Evolutionary conservation across 2,888 invertebrate species (phyloP), one percentile per base, ranked within the genome.

Genomic region (Rosalia funebris): DNA sequence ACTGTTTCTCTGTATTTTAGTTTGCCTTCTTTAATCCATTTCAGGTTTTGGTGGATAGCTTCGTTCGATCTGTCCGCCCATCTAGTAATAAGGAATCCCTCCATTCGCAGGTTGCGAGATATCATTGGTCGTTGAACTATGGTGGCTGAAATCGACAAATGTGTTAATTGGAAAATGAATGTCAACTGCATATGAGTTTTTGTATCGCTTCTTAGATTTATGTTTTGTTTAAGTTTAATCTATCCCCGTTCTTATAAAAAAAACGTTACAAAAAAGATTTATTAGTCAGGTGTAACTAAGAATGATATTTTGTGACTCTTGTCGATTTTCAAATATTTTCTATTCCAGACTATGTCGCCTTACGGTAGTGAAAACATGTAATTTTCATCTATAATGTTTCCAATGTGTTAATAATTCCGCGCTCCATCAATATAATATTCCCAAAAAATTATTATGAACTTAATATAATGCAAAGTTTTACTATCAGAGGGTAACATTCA

Each of bases 1-100:
- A 88, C 74, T 46, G 89, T 89, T 78, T 92, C 91, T 63, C 83
- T 82, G 73, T 88, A 88, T 72, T 87, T 86, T n/a, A 92, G 71
- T 79, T 90, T 90, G 19, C 90, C 91, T 81, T 88, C 86, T 42
- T 80, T 79, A 58, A 90, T 79, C 88, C 87, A 89, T 59, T 83
- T 77, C 7, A 85, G 71, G 78, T 91, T 89, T 66, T 87, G 85
- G 25, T 83, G 73, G 17, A 89, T 83, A 1, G 88, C 90, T 77
- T 89, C 89, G 14, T 81, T 74, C 86, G 85, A 89, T 45, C 86
- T 82, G 62, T 85, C 78, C 1, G 57, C 55, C 64, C 65, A 71
- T 52, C 69, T 53, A 0, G 7, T 15, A 0, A 66, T 62, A 7
- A 57, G 34, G 37, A 70, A 71, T 11, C 71, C 71, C 56, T 72